These are phyloP conservation scores for Nipponia nippon DNA, from an alignment of 2,113 vertebrate genomes.

Conservation along the genomic window DNA sequence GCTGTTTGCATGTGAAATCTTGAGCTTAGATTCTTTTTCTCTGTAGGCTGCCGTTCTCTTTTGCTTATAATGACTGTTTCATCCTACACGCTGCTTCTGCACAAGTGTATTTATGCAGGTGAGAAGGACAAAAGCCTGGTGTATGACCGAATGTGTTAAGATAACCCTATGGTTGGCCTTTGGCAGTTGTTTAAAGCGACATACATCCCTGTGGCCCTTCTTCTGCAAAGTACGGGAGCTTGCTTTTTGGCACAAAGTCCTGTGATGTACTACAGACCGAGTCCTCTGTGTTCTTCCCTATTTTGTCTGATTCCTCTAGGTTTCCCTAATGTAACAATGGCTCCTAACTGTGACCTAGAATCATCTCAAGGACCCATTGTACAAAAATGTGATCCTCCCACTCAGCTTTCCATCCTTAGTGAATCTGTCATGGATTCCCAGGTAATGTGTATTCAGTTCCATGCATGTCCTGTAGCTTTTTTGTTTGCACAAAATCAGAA, in stretches of 20 bases:
- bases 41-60: background rate
- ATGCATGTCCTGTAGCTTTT: background rate
- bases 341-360: conserved; percentile 78
- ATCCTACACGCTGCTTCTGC: background rate
- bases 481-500: background rate
- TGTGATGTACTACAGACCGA: background rate
- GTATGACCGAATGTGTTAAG: background rate
- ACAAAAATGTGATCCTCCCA: conserved; percentile 75
- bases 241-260: background rate
- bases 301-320: conserved; percentile 71
- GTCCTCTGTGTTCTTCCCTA: background rate
- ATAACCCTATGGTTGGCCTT: background rate
- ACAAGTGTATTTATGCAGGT: background rate
- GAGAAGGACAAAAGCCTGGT: background rate
- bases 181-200: background rate
- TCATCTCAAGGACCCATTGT: conserved; percentile 70
- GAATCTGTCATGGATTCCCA: conserved; percentile 82
- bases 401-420: conserved; percentile 74
- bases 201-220: background rate
- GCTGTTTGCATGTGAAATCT: background rate
- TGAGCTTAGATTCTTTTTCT: background rate
- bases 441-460: conserved; percentile 60
- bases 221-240: background rate
- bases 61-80: background rate
- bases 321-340: conserved; percentile 88